Conservation (phyloP, 2,797 vertebrate genomes). For the Rhyacichthys aspro region DNA sequence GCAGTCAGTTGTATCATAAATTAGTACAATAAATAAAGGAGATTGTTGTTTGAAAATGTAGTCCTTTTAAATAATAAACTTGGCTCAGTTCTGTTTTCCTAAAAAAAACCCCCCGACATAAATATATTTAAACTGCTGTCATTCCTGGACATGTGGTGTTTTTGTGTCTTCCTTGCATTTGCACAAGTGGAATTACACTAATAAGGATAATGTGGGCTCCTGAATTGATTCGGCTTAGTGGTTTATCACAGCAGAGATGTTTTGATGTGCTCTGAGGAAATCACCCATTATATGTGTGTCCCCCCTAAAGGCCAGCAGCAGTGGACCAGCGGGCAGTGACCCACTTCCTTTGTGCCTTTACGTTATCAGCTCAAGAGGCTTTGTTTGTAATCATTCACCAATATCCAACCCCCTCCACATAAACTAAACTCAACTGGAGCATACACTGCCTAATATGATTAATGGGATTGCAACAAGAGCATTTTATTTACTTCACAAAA, state of each 20-base stretch:
- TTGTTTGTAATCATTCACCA: conserved; percentile 68
- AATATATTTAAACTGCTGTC: not conserved
- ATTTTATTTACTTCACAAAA: too few relatives aligned
- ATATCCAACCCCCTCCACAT: conserved; percentile 18
- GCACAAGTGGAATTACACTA: conserved; percentile 26
- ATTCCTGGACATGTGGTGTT: conserved; percentile 16
- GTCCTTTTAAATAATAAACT: not conserved
- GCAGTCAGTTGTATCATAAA: too few relatives aligned
- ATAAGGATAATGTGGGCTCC: conserved; percentile 43
- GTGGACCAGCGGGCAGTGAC: conserved; percentile 60
- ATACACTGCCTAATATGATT: conserved; percentile 4
- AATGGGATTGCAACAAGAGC: too few relatives aligned
- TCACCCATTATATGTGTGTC: conserved; percentile 26
- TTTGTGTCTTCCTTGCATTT: conserved; percentile 13
- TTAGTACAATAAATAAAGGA: too few relatives aligned
- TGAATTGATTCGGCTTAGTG: conserved; percentile 31
- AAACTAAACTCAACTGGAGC: conserved; percentile 20
- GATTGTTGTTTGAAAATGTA: too few relatives aligned
- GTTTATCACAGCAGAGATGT: conserved; percentile 39
- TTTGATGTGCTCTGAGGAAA: conserved; percentile 46
- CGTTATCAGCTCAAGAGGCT: conserved; percentile 64
- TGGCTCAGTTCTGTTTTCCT: not conserved
- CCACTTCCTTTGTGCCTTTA: conserved; percentile 70
- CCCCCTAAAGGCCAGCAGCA: conserved; percentile 21
- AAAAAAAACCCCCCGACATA: not conserved